phyloP scores from a whole-genome alignment of 2,797 vertebrate species.

The Lemur catta region DNA sequence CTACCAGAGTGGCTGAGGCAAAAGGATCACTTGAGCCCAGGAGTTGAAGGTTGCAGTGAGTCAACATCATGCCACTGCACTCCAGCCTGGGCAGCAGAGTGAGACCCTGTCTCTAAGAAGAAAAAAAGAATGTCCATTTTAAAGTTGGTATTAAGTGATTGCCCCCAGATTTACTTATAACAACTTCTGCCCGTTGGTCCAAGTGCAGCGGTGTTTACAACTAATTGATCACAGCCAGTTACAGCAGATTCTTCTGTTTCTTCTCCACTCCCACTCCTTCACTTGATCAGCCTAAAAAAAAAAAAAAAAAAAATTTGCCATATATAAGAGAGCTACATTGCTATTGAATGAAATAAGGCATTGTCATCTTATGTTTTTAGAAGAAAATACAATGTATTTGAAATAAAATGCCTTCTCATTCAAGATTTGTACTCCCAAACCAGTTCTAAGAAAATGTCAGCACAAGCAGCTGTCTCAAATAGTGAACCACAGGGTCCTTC shows the following conservation, averaged over 20 bases:
- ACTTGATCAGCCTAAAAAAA: too few relatives aligned
- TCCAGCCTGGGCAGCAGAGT: too few relatives aligned
- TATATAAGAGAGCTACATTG: neutral
- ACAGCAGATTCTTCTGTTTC: too few relatives aligned
- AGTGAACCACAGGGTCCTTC: neutral
- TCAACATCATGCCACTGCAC: too few relatives aligned
- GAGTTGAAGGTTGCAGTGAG: too few relatives aligned
- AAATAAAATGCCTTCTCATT: neutral
- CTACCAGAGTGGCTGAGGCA: too few relatives aligned
- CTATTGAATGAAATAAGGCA: neutral
- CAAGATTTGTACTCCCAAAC: neutral
- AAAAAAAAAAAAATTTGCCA: neutral
- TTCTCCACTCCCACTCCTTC: too few relatives aligned
- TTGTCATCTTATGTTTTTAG: neutral
- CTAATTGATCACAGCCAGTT: too few relatives aligned
- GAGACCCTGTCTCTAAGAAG: too few relatives aligned
- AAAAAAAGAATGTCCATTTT: neutral
- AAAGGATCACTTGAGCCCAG: too few relatives aligned
- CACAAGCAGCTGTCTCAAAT: neutral
- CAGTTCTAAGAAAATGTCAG: conserved; percentile 13
- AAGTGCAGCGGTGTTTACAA: too few relatives aligned
- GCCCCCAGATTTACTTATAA: neutral
- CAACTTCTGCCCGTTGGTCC: neutral
- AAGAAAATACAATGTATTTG: neutral
- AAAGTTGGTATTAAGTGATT: conserved; percentile 24